Evolutionary conservation across 1,140 invertebrate genomes (phyloP).

Genomic region (Popillia japonica): DNA sequence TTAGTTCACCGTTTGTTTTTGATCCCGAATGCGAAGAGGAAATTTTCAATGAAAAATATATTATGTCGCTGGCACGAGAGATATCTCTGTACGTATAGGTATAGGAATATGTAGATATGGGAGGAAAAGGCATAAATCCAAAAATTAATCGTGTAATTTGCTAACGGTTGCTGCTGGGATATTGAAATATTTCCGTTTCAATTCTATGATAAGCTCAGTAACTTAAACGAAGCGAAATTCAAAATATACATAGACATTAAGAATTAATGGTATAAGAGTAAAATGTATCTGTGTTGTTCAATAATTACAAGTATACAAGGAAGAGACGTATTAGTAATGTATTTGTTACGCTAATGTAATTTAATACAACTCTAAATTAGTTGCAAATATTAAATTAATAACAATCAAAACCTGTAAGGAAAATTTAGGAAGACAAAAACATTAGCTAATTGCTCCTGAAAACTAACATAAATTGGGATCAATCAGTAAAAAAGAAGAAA

Average conservation of each 20-base stretch:
- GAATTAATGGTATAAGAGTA: background rate
- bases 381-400: too few species aligned
- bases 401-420: too few species aligned
- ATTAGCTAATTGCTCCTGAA: too few species aligned
- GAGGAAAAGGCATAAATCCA: background rate
- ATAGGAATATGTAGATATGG: background rate
- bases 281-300: background rate
- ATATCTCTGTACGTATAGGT: background rate
- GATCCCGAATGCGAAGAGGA: background rate
- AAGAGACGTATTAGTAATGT: background rate
- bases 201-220: background rate
- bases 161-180: background rate
- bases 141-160: slow-evolving; percentile 29
- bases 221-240: background rate
- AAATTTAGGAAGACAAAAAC: too few species aligned
- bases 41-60: slow-evolving; percentile 31
- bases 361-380: background rate
- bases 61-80: background rate
- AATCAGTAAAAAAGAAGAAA: too few species aligned
- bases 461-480: too few species aligned
- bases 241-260: background rate
- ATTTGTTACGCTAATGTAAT: background rate
- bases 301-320: background rate
- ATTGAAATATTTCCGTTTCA: slow-evolving; percentile 15
- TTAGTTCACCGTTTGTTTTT: slow-evolving; percentile 6